Evolutionary conservation across 1,140 invertebrate species (phyloP).

Genomic region (Neodiprion pinetum): DNA sequence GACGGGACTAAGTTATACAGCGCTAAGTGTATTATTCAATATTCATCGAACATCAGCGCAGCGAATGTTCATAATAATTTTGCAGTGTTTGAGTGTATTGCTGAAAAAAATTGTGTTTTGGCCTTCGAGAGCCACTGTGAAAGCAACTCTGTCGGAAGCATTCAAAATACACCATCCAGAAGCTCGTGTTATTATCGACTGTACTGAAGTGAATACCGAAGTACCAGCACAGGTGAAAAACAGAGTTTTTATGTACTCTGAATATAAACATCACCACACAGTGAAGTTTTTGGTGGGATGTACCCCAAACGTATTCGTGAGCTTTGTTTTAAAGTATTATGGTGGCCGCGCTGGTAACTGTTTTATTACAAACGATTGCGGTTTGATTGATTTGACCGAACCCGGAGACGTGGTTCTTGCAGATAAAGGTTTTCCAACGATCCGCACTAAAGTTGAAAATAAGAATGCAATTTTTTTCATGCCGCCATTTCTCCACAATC

Average conservation of each 20-base stretch:
- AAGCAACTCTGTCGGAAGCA: slow-evolving; percentile 34
- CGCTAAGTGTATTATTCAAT: slow-evolving; percentile 18
- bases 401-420: slow-evolving; percentile 41
- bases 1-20: neutral
- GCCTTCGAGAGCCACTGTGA: slow-evolving; percentile 25
- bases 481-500: slow-evolving; percentile 19
- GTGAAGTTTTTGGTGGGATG: slow-evolving; percentile 29
- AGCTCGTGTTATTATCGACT: slow-evolving; percentile 45
- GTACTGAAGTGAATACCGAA: slow-evolving; percentile 44
- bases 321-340: slow-evolving; percentile 36
- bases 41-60: slow-evolving; percentile 24
- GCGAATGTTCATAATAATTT: slow-evolving; percentile 27
- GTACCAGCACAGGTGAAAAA: slow-evolving; percentile 26
- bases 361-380: slow-evolving; percentile 31
- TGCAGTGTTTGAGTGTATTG: slow-evolving; percentile 20
- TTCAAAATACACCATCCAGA: slow-evolving; percentile 39
- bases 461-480: slow-evolving; percentile 38
- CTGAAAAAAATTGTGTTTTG: slow-evolving; percentile 28
- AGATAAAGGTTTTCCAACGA: slow-evolving; percentile 41
- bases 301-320: slow-evolving; percentile 30
- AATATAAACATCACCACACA: slow-evolving; percentile 23
- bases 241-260: slow-evolving; percentile 27
- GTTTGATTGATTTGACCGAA: slow-evolving; percentile 40
- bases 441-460: slow-evolving; percentile 17
- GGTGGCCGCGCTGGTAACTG: slow-evolving; percentile 34